Percentiles rank a stretch among this genome's conserved stretches.
Evolutionary conservation across 2,113 vertebrate species (phyloP).

Genomic region (Indri indri): DNA sequence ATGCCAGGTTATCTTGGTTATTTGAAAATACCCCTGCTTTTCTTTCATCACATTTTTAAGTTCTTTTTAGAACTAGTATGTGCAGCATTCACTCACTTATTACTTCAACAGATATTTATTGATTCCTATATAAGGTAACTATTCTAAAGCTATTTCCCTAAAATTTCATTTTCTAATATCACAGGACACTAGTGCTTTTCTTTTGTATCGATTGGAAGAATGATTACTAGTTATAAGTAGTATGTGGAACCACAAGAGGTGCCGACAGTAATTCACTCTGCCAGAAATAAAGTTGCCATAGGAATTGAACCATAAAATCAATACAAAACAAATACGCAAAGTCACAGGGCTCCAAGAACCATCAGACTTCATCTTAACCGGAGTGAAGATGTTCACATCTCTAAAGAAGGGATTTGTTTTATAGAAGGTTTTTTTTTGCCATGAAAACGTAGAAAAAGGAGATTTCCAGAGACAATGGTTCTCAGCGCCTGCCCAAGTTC

Average conservation of each 20-base stretch:
- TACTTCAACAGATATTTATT: background rate
- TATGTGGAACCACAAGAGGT: background rate
- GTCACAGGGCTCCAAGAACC: background rate
- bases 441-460: background rate
- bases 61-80: background rate
- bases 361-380: background rate
- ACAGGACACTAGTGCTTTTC: background rate
- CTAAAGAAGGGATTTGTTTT: background rate
- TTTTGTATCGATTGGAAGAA: background rate
- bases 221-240: background rate
- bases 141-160: background rate
- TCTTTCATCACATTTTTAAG: background rate
- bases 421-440: background rate
- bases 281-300: background rate
- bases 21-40: background rate
- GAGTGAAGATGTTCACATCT: background rate
- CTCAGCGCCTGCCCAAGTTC: background rate
- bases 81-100: background rate
- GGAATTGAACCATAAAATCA: background rate
- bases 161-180: conserved; percentile 8
- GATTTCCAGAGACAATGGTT: background rate
- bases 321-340: background rate
- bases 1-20: background rate
- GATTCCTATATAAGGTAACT: background rate
- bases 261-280: background rate